Evolutionary conservation across 1,140 invertebrate genomes (phyloP).

Genomic region (Drosophila nigrodunni): DNA sequence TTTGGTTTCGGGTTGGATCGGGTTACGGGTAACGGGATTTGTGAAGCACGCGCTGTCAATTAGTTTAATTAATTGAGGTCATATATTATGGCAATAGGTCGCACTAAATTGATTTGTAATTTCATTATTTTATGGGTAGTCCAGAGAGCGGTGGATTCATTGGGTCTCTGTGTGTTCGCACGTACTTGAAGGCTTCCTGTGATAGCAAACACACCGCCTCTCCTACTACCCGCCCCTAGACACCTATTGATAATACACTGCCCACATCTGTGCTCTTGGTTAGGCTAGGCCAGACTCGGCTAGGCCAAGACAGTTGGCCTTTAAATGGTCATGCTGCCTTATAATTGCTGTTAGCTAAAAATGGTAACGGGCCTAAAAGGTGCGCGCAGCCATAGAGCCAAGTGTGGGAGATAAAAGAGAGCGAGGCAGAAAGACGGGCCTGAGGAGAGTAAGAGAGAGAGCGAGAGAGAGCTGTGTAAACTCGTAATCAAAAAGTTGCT

Average conservation of each 20-base stretch:
- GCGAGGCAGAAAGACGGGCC: constrained; percentile 21
- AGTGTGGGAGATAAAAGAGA: constrained; percentile 24
- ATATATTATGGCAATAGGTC: constrained; percentile 64
- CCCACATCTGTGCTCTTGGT: background rate
- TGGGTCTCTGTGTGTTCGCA: constrained; percentile 30
- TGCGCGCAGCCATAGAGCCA: constrained; percentile 23
- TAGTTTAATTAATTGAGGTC: constrained; percentile 76
- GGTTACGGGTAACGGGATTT: constrained; percentile 22
- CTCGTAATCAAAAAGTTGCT: constrained; percentile 39
- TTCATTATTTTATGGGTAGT: constrained; percentile 14
- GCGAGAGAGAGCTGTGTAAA: constrained; percentile 8
- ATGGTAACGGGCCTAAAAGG: constrained; percentile 64
- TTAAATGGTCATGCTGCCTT: constrained; percentile 65
- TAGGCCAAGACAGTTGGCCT: constrained; percentile 37
- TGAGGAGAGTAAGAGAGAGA: constrained; percentile 1
- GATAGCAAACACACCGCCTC: constrained; percentile 25
- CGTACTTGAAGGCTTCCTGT: constrained; percentile 68
- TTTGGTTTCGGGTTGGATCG: constrained; percentile 14
- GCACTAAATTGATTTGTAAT: constrained; percentile 67
- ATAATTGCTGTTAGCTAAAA: constrained; percentile 72
- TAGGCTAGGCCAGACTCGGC: constrained; percentile 1
- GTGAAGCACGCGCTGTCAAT: constrained; percentile 61
- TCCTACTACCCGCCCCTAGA: background rate
- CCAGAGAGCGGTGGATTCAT: background rate
- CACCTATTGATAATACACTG: background rate